Evolutionary conservation across 2,888 invertebrate species (phyloP), one percentile per base, ranked within the genome.

Genomic region (Sinhomidia bicolor): DNA sequence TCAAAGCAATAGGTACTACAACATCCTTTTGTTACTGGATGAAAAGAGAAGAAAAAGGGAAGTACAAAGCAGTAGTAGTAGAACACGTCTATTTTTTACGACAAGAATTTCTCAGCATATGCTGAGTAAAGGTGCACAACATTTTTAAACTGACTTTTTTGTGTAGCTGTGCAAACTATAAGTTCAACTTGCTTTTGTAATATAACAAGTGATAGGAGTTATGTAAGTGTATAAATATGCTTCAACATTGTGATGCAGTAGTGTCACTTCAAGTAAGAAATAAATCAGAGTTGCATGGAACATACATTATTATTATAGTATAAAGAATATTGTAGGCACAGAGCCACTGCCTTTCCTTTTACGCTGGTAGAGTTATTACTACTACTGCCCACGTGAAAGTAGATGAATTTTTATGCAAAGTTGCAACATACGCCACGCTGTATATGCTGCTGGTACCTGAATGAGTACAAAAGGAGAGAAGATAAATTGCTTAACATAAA

Each of bases 21-120:
- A 60, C n/a, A 20, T 57, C 2, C 29, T 14, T 32, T 14, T 29
- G 23, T 41, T 68, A 20, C 0, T 17, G 9, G 36, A 3, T 41
- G 17, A 7, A 41, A 3, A 9, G 41, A 20, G 9, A 36, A 3
- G 20, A 20, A 41, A 68, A 17, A 20, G 20, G n/a, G 62, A 17
- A 68, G 17, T 14, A 68, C 12, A 36, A 36, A 68, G n/a, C 32
- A 14, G 36, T 32, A 9, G n/a, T 7, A n/a, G 68, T 36, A 9
- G 60, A 0, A 4, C 14, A 26, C 32, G 14, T 29, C 6, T n/a
- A 36, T 41, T 68, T 68, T 36, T 20, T 68, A 36, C 41, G 36
- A 41, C 14, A 2, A n/a, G 32, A 68, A 68, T 26, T 76, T 71
- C 51, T 12, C 71, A 51, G 51, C 76, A 51, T 47, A 76, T 76